Conservation (phyloP, 1,140 invertebrate genomes). For the Heterodera schachtii region DNA sequence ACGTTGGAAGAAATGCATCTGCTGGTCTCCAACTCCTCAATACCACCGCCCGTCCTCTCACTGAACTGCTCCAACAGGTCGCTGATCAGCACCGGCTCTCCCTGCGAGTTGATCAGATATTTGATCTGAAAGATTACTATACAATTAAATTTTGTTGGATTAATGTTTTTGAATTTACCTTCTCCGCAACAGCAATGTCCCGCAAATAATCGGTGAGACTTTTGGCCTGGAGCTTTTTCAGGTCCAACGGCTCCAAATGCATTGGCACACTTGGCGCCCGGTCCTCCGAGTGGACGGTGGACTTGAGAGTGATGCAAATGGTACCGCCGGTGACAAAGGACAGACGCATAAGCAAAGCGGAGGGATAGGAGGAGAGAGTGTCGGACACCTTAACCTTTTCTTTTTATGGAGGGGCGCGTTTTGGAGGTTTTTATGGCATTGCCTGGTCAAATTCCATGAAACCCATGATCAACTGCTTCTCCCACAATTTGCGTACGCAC, state of each 20-base stretch:
- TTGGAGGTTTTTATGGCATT: too few species aligned
- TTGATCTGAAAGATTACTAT: constrained; percentile 46
- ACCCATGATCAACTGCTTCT: constrained; percentile 58
- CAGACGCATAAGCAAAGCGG: constrained; percentile 61
- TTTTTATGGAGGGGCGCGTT: too few species aligned
- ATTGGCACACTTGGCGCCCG: constrained; percentile 57
- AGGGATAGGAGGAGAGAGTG: constrained; percentile 52
- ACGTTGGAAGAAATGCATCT: constrained; percentile 64
- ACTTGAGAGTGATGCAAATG: constrained; percentile 65
- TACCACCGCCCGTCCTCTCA: constrained; percentile 24
- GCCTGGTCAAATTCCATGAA: constrained; percentile 65
- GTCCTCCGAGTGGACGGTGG: constrained; percentile 51
- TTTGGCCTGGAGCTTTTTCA: constrained; percentile 59
- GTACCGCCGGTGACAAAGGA: constrained; percentile 65
- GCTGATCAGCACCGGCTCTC: constrained; percentile 51
- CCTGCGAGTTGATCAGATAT: constrained; percentile 59
- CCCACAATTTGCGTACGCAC: constrained; percentile 63
- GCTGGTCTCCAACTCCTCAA: constrained; percentile 52
- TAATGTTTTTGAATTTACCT: constrained; percentile 41
- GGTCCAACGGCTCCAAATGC: constrained; percentile 62
- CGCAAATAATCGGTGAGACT: constrained; percentile 48
- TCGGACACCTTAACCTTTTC: constrained; percentile 38
- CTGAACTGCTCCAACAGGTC: constrained; percentile 56
- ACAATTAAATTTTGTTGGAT: neutral
- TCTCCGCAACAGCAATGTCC: constrained; percentile 53